A percentile compares a stretch with the other conserved stretches of the same genome.
phyloP scores from a whole-genome alignment of 2,888 invertebrate genomes.

The Tetranychus piercei region DNA sequence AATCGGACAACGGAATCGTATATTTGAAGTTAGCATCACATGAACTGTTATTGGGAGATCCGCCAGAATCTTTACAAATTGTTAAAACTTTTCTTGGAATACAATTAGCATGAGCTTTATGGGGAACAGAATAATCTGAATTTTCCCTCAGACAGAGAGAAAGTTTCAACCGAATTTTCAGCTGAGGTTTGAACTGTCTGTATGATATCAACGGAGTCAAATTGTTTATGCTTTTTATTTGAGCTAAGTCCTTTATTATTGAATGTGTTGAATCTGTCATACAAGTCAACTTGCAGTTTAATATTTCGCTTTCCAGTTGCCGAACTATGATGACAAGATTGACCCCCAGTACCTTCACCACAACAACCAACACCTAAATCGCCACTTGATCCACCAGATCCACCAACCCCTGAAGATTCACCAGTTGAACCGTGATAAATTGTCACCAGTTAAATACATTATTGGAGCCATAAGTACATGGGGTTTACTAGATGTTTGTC shows the following conservation, averaged over 20 bases:
- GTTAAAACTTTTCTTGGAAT: too few species aligned
- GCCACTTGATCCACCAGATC: neutral
- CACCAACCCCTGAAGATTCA: neutral
- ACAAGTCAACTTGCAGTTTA: slow-evolving; percentile 4
- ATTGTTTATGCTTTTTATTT: neutral
- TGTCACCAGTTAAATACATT: neutral
- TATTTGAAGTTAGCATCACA: neutral
- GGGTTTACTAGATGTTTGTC: neutral
- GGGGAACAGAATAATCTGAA: neutral
- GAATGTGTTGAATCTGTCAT: neutral
- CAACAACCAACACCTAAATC: neutral
- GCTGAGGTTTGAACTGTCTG: neutral
- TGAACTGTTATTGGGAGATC: neutral
- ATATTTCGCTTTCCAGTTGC: neutral
- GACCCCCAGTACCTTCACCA: neutral
- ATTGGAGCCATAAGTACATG: neutral
- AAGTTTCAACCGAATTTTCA: neutral
- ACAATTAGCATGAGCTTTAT: neutral
- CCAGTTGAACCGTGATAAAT: neutral
- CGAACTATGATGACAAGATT: neutral
- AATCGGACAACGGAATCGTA: neutral
- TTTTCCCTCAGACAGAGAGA: neutral
- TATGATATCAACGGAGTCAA: neutral
- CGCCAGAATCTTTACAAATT: neutral
- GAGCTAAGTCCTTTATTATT: neutral